Conservation (phyloP, 2,113 vertebrate genomes). For the Mellivora capensis region DNA sequence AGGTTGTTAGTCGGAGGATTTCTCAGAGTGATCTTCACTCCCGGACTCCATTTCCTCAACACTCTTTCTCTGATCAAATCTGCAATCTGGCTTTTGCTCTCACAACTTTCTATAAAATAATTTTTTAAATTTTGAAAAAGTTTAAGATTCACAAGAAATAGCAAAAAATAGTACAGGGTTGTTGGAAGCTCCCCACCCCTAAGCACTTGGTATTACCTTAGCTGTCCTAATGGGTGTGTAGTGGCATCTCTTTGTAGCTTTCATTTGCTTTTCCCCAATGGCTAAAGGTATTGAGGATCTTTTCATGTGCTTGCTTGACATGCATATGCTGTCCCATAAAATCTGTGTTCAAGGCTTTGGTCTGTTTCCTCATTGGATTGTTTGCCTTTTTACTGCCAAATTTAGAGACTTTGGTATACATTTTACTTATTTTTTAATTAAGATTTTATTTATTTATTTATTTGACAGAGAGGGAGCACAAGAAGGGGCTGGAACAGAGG, state of each 20-base stretch:
- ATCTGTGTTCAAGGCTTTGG: background rate
- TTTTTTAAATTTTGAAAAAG: background rate
- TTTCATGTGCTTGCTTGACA: background rate
- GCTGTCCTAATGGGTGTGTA: background rate
- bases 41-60: background rate
- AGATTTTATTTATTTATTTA: too few species aligned
- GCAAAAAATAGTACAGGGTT: background rate
- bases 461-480: too few species aligned
- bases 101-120: background rate
- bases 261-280: background rate
- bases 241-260: background rate
- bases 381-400: background rate
- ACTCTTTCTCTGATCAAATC: background rate
- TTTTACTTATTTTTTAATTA: too few species aligned
- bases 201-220: background rate
- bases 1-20: background rate
- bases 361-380: background rate
- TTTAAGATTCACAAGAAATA: background rate
- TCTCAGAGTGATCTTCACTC: background rate
- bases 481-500: too few species aligned
- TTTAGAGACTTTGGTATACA: background rate
- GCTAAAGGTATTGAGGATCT: background rate
- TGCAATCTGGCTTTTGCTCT: background rate
- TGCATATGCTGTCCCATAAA: background rate
- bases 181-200: background rate